Percentiles rank a stretch among this genome's conserved stretches.
These are phyloP conservation scores for Yponomeuta evonymella DNA, from an alignment of 2,888 invertebrate genomes.

Conservation along the genomic window DNA sequence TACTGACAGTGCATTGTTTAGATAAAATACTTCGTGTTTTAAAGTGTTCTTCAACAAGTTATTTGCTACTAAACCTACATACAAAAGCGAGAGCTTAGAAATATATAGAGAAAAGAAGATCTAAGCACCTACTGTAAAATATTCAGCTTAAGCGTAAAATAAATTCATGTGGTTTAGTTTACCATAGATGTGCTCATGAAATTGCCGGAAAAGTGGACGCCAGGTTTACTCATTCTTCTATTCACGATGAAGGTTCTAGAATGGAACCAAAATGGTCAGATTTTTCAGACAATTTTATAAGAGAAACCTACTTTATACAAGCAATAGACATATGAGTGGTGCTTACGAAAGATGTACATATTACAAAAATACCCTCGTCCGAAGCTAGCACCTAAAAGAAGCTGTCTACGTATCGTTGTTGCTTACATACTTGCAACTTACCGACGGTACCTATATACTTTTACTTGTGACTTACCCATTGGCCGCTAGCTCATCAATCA, in stretches of 20 bases:
- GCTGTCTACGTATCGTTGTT: neutral
- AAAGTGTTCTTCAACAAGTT: neutral
- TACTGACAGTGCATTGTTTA: neutral
- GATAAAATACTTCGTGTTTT: neutral
- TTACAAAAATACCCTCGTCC: neutral
- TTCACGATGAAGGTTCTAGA: too few species aligned
- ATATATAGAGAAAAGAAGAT: neutral
- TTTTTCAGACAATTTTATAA: neutral
- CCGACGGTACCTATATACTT: too few species aligned
- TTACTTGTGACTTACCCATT: conserved; percentile 81
- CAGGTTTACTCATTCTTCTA: too few species aligned
- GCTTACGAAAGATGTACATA: neutral
- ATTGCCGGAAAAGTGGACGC: neutral
- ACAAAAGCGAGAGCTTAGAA: neutral
- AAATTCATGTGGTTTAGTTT: neutral
- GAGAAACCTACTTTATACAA: neutral
- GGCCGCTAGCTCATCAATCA: conserved; percentile 88
- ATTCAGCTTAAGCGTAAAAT: neutral
- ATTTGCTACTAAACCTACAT: neutral
- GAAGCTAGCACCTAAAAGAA: neutral
- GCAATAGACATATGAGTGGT: neutral
- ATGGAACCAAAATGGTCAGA: too few species aligned
- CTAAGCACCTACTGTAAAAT: neutral
- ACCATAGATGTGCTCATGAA: neutral
- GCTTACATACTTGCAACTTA: neutral